Evolutionary conservation across 2,113 vertebrate genomes (phyloP).

Genomic region (Indicator indicator): DNA sequence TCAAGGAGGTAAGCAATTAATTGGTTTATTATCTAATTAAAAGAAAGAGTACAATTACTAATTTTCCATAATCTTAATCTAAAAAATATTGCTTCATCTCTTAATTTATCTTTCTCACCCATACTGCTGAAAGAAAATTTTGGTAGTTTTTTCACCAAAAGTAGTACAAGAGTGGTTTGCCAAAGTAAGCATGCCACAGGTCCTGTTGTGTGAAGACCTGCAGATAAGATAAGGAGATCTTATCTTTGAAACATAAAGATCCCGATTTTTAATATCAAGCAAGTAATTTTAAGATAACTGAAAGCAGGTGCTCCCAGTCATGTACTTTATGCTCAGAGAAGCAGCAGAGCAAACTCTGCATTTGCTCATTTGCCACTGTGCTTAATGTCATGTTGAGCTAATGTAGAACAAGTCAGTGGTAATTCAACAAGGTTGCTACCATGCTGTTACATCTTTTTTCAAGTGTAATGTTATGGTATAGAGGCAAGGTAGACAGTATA

Average conservation of each 20-base stretch:
- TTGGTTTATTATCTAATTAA: not conserved
- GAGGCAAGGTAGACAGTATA: not conserved
- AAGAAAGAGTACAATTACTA: not conserved
- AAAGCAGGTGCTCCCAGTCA: not conserved
- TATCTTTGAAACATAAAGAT: not conserved
- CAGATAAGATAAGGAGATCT: not conserved
- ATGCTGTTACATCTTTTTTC: not conserved
- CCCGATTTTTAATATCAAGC: not conserved
- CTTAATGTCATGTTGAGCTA: not conserved
- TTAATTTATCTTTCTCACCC: not conserved
- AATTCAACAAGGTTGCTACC: not conserved
- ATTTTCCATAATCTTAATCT: not conserved
- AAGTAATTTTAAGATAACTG: not conserved
- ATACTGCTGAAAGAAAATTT: not conserved
- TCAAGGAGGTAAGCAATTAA: conserved; percentile 87
- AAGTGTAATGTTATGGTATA: not conserved
- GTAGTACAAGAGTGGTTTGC: not conserved
- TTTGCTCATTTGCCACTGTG: not conserved
- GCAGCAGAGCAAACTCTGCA: not conserved
- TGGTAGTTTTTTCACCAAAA: not conserved
- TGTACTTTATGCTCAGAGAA: not conserved
- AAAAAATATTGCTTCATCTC: not conserved
- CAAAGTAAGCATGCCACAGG: not conserved
- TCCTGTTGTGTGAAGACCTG: not conserved
- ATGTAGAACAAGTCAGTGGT: not conserved